These are phyloP conservation scores for Decapterus maruadsi DNA, from an alignment of 2,797 vertebrate species.

Conservation along the genomic window DNA sequence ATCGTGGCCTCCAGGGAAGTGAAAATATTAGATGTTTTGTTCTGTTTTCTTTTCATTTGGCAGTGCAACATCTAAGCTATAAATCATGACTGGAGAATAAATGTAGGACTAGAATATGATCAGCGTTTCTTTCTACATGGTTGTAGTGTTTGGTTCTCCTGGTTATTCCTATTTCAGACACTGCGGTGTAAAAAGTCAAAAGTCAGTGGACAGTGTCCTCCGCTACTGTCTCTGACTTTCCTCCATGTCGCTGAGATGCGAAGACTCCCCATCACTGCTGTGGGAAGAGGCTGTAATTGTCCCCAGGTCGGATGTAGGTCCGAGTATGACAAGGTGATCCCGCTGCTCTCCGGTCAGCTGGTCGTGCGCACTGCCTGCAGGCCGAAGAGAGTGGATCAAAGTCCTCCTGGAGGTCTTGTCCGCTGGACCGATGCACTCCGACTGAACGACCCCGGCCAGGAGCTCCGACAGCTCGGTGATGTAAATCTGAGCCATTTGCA, in stretches of 20 bases:
- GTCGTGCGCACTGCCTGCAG: slow-evolving; percentile 29
- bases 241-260: slow-evolving; percentile 84
- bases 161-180: background rate
- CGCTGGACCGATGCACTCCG: slow-evolving; percentile 66
- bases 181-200: background rate
- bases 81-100: slow-evolving; percentile 1
- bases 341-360: slow-evolving; percentile 57
- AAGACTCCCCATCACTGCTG: slow-evolving; percentile 87
- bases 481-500: slow-evolving; percentile 91
- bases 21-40: slow-evolving; percentile 1
- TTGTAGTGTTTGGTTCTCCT: slow-evolving; percentile 30
- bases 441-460: slow-evolving; percentile 80
- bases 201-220: background rate
- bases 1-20: slow-evolving; percentile 26
- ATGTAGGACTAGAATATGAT: slow-evolving; percentile 11
- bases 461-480: slow-evolving; percentile 88
- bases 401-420: slow-evolving; percentile 70
- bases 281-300: slow-evolving; percentile 62
- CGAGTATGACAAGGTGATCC: slow-evolving; percentile 77
- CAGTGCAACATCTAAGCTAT: slow-evolving; percentile 55
- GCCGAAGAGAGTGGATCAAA: slow-evolving; percentile 64
- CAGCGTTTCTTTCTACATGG: slow-evolving; percentile 20
- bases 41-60: slow-evolving; percentile 38
- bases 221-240: slow-evolving; percentile 79
- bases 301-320: slow-evolving; percentile 71